These are phyloP conservation scores for Psylliodes chrysocephalus DNA, from an alignment of 2,888 invertebrate species.

Conservation along the genomic window DNA sequence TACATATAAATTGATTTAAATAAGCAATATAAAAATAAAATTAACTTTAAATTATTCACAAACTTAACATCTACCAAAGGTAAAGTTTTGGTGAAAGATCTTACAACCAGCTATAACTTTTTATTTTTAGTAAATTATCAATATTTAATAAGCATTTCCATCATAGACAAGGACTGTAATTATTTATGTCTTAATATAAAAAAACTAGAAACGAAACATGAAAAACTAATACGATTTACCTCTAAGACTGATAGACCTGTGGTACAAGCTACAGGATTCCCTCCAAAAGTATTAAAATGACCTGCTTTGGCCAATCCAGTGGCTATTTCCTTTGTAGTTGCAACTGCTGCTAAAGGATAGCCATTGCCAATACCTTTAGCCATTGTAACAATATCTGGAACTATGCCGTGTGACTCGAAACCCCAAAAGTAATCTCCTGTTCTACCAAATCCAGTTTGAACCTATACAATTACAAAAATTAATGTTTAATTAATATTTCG, in stretches of 20 bases:
- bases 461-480: conserved; percentile 68
- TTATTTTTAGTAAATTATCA: background rate
- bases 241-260: conserved; percentile 93
- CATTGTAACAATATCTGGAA: conserved; percentile 95
- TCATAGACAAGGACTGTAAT: too few species aligned
- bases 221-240: too few species aligned
- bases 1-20: too few species aligned
- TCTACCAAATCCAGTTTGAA: conserved; percentile 96
- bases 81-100: too few species aligned
- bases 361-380: conserved; percentile 97
- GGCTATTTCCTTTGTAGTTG: conserved; percentile 90
- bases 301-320: conserved; percentile 77
- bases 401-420: conserved; percentile 86
- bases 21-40: conserved; percentile 1
- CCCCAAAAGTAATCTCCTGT: conserved; percentile 97
- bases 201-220: background rate
- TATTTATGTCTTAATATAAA: too few species aligned
- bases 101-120: too few species aligned
- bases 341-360: conserved; percentile 94
- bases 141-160: too few species aligned
- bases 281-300: conserved; percentile 97
- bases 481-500: too few species aligned
- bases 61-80: too few species aligned
- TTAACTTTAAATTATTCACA: too few species aligned
- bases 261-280: conserved; percentile 90